Base-by-base conservation (phyloP, 2,113 vertebrate genomes). In the Arvicanthis niloticus region DNA sequence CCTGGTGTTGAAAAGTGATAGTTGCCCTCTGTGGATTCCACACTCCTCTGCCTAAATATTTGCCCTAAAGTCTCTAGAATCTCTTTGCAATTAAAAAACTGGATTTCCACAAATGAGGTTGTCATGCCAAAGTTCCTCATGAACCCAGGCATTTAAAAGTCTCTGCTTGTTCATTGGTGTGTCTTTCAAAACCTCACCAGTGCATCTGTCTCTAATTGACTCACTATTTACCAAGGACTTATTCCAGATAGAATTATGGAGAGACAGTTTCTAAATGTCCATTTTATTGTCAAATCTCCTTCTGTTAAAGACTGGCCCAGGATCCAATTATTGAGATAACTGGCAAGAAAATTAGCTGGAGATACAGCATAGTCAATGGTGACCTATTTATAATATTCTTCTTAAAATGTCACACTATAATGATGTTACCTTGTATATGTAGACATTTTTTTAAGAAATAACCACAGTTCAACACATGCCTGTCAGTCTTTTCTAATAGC, bases 341-440 rank as follows among this genome's bases (percentile, higher is more conserved):
- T 93, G 96, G 93, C 78, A 97, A 95, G 95, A 96, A 98, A 97
- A 97, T 95, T 96, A 98, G 94, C 91, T 84, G 51, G 77, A 94
- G 65, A 92, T 91, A 90, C 48, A 92, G 92, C 42, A 11, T 19
- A 86, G 96, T 91, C 77, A 86, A 67, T 87, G 84, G 68, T 95
- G 89, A 96, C 84, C 89, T 98, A 97, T 93, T 98, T 95, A 94
- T 92, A 91, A 98, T 89, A 95, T 96, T 95, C 88, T 94, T 88
- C 90, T 85, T 95, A 76, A 96, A 97, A 97, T 97, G 95, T 98
- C 96, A 97, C 82, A 95, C 62, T 51, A 94, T 94, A 87, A 92
- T 87, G 91, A 73, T 81, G 96, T 92, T 89, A 76, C 58, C 48
- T 91, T 95, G 62, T 76, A 45, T 91, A 42, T 92, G 29, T 84